phyloP scores from a whole-genome alignment of 2,888 invertebrate genomes.

The Platyscelio sp. region DNA sequence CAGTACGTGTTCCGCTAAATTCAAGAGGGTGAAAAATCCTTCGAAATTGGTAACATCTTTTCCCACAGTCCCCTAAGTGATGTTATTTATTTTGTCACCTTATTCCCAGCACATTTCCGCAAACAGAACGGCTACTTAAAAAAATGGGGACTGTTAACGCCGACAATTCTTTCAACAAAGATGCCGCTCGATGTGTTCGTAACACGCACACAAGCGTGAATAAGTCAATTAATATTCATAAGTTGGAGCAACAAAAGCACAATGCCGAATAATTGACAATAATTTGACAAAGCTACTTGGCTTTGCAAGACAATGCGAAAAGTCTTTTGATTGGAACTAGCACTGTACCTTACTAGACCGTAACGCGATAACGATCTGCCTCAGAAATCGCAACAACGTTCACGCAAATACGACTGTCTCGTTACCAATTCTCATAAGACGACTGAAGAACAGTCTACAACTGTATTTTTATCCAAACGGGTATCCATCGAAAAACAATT shows the following conservation, averaged over 20 bases:
- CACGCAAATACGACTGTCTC: conserved; percentile 44
- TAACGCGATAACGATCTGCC: conserved; percentile 76
- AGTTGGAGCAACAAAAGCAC: conserved; percentile 11
- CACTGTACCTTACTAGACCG: conserved; percentile 57
- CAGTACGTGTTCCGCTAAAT: too few species aligned
- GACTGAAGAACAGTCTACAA: conserved; percentile 40
- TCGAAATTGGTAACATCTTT: conserved; percentile 53
- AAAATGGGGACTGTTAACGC: neutral
- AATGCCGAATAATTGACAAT: conserved; percentile 60
- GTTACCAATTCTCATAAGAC: conserved; percentile 35
- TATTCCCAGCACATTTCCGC: conserved; percentile 26
- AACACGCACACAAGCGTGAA: neutral
- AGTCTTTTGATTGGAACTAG: conserved; percentile 51
- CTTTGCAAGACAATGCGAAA: conserved; percentile 49
- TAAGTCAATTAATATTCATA: conserved; percentile 43
- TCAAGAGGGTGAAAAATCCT: conserved; percentile 43
- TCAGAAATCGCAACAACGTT: conserved; percentile 59
- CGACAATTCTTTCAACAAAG: conserved; percentile 28
- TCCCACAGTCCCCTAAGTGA: conserved; percentile 44
- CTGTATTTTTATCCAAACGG: conserved; percentile 7
- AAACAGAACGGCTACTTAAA: conserved; percentile 15
- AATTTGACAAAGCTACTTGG: conserved; percentile 45
- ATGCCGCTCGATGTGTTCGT: neutral
- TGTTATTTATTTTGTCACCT: conserved; percentile 48
- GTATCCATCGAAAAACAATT: conserved; percentile 46